Evolutionary conservation across 2,888 invertebrate genomes (phyloP), one percentile per base, ranked within the genome.

Genomic region (Cryptocephalus moraei): DNA sequence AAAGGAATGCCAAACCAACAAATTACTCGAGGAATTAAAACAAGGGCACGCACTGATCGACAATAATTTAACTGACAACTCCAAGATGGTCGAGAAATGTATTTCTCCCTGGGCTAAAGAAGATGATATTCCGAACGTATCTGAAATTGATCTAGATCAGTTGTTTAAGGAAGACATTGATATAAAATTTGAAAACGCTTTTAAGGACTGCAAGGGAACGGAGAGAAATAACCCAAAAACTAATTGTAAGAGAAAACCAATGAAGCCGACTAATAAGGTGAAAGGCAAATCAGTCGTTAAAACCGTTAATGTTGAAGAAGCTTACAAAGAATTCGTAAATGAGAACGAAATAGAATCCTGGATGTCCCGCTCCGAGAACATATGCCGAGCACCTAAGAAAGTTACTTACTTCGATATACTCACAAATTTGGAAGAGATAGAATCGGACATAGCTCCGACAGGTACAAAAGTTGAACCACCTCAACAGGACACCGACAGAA

Each of bases 281-380:
- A 55, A 54, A 51, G 39, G 46, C 9, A 52, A 57, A 43, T 56
- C 55, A 41, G 43, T 38, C 12, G 45, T 56, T 34, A 55, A 51
- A 32, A 33, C 31, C 9, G 12, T 31, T 32, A 12, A 52, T 41
- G 32, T 14, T 41, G 9, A 53, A 50, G 44, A 49, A 52, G 45
- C 43, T 51, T 2, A 41, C 49, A 9, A 56, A 47, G 12, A 39
- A 14, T 22, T 11, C 8, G n/a, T 13, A 10, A 47, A 48, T 33
- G 50, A 51, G 9, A 52, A 53, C 22, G 61, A 64, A 41, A 55
- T 63, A 9, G 65, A 66, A 40, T 60, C 66, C 1, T 68, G 68
- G 67, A 64, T 67, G 59, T 55, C 61, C 0, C 56, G 54, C 45
- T 47, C 50, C 33, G 40, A 33, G 10, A 43, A 31, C 14, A 45